Conservation (phyloP, 2,797 vertebrate genomes). For the Onychomys torridus region DNA sequence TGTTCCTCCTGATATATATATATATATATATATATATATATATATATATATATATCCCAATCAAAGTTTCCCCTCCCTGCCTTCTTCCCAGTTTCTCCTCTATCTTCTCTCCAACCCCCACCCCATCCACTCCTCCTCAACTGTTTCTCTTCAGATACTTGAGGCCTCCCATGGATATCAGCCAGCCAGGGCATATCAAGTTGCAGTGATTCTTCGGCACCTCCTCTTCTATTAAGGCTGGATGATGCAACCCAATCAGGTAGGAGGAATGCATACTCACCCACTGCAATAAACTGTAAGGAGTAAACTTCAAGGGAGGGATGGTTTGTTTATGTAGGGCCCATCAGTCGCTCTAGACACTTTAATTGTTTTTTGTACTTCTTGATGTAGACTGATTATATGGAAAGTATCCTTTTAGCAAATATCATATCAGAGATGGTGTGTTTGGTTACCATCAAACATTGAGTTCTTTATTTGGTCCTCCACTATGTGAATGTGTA, state of each 20-base stretch:
- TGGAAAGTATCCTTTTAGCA: background rate
- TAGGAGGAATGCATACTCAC: background rate
- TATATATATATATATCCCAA: too few species aligned
- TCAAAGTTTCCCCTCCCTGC: background rate
- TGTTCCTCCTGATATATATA: background rate
- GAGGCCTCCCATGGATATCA: background rate
- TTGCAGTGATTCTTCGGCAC: background rate
- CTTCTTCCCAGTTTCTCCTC: background rate
- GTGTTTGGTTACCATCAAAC: background rate
- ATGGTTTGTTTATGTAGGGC: background rate
- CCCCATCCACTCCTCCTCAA: background rate
- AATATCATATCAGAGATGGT: background rate
- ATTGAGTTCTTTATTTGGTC: background rate
- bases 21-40: too few species aligned
- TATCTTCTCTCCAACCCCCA: rapidly evolving
- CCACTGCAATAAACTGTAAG: background rate
- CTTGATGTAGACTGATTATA: background rate
- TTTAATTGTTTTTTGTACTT: background rate
- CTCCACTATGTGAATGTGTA: background rate
- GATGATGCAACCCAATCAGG: background rate
- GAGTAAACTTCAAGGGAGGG: background rate
- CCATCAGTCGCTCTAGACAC: background rate
- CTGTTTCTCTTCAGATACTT: background rate
- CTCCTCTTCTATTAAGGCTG: background rate
- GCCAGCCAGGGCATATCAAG: background rate